Percentiles rank a stretch among this genome's conserved stretches.
Conservation (phyloP, 1,140 invertebrate genomes). For the Drosophila persimilis region DNA sequence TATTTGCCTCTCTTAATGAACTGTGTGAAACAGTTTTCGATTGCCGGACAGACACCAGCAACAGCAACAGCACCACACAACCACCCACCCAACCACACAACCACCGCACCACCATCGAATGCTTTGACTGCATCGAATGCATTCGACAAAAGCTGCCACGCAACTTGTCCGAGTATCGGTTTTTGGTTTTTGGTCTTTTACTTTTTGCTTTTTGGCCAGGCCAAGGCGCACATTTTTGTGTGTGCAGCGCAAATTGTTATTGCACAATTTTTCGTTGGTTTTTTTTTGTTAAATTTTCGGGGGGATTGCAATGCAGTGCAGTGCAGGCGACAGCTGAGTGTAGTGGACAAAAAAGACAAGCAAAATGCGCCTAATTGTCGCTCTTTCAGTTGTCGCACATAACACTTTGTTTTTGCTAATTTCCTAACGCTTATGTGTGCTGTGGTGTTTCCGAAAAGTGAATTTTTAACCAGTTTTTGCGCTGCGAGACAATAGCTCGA, state of each 20-base stretch:
- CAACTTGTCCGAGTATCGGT: constrained; percentile 44
- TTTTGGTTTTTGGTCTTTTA: constrained; percentile 12
- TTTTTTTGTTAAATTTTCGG: constrained; percentile 9
- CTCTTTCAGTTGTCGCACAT: constrained; percentile 67
- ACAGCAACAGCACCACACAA: constrained; percentile 22
- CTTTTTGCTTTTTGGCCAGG: constrained; percentile 22
- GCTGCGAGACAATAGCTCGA: constrained; percentile 6
- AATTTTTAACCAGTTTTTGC: constrained; percentile 26
- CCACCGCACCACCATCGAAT: background rate
- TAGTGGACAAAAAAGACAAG: constrained; percentile 41
- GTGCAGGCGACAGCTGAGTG: constrained; percentile 26
- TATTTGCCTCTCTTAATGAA: constrained; percentile 75
- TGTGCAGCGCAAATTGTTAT: constrained; percentile 77
- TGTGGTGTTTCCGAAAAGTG: constrained; percentile 26
- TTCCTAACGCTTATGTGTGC: constrained; percentile 52
- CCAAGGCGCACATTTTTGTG: constrained; percentile 59
- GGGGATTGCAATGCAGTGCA: constrained; percentile 66
- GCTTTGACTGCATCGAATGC: constrained; percentile 11
- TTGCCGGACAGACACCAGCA: constrained; percentile 18
- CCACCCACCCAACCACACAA: constrained; percentile 24
- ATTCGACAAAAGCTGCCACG: constrained; percentile 26
- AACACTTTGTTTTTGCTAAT: constrained; percentile 79
- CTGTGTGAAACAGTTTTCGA: constrained; percentile 68
- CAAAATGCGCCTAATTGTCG: constrained; percentile 79
- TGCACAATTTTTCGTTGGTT: constrained; percentile 70